Conservation (phyloP, 2,113 vertebrate species). For the Meriones unguiculatus region DNA sequence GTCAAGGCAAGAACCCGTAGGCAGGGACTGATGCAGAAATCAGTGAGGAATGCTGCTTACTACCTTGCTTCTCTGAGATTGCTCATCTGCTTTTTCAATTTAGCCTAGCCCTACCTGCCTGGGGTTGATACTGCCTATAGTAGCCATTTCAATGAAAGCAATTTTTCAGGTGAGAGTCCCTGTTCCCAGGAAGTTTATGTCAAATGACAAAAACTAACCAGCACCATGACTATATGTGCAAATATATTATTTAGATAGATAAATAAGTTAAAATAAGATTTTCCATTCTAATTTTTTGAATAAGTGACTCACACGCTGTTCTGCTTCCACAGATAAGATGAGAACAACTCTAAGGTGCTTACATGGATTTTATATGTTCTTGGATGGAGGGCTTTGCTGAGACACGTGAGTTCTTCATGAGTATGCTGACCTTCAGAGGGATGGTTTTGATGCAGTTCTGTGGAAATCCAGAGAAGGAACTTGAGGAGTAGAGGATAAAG, state of each 20-base stretch:
- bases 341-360: not conserved
- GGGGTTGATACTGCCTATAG: not conserved
- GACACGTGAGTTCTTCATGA: not conserved
- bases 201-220: not conserved
- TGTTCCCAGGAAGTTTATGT: not conserved
- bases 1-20: not conserved
- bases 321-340: not conserved
- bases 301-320: not conserved
- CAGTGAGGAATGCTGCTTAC: not conserved
- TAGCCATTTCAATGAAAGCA: not conserved
- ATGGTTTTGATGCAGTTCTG: not conserved
- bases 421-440: not conserved
- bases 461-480: not conserved
- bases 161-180: not conserved
- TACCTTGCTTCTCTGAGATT: not conserved
- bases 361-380: too few species aligned
- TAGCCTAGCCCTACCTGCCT: not conserved
- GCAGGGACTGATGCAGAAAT: not conserved
- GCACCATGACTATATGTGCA: not conserved
- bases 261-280: not conserved
- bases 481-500: not conserved
- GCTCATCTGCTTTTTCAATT: not conserved
- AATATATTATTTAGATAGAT: not conserved
- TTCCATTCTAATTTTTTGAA: not conserved
- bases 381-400: not conserved